These are phyloP conservation scores for Podocnemis expansa DNA, from an alignment of 2,113 vertebrate species.

Conservation along the genomic window DNA sequence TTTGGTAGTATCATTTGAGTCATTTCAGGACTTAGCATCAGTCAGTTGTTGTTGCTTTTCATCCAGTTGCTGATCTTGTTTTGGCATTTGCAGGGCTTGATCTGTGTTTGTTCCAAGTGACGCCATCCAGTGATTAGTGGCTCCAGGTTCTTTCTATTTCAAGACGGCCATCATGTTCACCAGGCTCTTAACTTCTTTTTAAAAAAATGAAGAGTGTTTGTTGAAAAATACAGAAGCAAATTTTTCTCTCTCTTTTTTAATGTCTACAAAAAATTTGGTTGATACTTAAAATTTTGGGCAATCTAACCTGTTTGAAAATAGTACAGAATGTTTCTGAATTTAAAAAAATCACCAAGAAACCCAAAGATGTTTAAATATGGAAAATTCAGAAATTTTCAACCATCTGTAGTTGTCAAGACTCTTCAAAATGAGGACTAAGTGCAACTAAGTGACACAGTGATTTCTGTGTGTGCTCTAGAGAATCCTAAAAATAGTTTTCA, in stretches of 20 bases:
- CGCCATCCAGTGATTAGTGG: background rate
- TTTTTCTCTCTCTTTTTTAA: background rate
- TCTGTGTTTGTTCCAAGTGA: constrained; percentile 7
- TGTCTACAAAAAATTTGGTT: background rate
- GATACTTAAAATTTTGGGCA: background rate
- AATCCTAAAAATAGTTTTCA: background rate
- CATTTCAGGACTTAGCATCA: constrained; percentile 6
- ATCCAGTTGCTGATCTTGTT: constrained; percentile 40
- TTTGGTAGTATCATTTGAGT: background rate
- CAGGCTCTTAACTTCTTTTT: background rate
- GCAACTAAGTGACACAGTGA: background rate
- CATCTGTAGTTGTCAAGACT: background rate
- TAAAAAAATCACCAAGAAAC: background rate
- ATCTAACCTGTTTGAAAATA: background rate
- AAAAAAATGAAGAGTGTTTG: background rate
- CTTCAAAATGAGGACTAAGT: background rate
- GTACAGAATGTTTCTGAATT: background rate
- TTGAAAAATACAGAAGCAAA: accelerated
- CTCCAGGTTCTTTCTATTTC: background rate
- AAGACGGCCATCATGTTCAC: background rate
- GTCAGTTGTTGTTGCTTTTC: constrained; percentile 47
- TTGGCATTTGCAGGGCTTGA: background rate
- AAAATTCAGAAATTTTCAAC: background rate
- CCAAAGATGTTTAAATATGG: no score
- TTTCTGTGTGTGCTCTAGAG: background rate